phyloP scores from a whole-genome alignment of 2,797 vertebrate genomes.

The Bradypus variegatus region DNA sequence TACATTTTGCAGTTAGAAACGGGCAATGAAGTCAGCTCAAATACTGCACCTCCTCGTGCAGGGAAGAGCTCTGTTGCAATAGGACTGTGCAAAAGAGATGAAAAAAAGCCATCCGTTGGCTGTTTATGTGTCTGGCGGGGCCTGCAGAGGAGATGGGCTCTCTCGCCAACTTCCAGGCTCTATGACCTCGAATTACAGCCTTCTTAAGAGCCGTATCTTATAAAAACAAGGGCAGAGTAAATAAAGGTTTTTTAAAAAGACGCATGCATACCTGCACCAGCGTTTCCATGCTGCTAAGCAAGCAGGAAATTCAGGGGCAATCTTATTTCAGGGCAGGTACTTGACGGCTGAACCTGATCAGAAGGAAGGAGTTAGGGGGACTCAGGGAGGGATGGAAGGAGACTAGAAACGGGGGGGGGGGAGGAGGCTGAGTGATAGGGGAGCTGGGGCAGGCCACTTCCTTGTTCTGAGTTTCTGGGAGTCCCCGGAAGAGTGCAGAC shows the following conservation, averaged over 20 bases:
- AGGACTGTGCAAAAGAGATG: constrained; percentile 10
- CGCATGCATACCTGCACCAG: not conserved
- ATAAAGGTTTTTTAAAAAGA: constrained; percentile 16
- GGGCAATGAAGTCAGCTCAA: constrained; percentile 27
- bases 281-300: constrained; percentile 39
- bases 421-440: not conserved
- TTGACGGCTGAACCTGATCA: constrained; percentile 5
- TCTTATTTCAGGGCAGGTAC: not conserved
- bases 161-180: constrained; percentile 25
- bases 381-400: not conserved
- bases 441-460: not conserved
- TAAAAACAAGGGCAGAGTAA: constrained; percentile 54
- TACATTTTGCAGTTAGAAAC: constrained; percentile 38
- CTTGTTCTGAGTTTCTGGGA: not conserved
- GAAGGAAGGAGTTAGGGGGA: not conserved
- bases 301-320: constrained; percentile 1
- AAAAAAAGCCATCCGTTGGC: constrained; percentile 16
- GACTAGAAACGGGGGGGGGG: not conserved
- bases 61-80: constrained; percentile 38
- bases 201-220: constrained; percentile 44
- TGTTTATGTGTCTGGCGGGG: not conserved
- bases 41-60: not conserved
- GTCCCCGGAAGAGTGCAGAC: not conserved
- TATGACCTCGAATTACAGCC: constrained; percentile 59
- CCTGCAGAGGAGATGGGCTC: not conserved